Evolutionary conservation across 2,113 vertebrate genomes (phyloP).

Genomic region (Hypanus sabinus): DNA sequence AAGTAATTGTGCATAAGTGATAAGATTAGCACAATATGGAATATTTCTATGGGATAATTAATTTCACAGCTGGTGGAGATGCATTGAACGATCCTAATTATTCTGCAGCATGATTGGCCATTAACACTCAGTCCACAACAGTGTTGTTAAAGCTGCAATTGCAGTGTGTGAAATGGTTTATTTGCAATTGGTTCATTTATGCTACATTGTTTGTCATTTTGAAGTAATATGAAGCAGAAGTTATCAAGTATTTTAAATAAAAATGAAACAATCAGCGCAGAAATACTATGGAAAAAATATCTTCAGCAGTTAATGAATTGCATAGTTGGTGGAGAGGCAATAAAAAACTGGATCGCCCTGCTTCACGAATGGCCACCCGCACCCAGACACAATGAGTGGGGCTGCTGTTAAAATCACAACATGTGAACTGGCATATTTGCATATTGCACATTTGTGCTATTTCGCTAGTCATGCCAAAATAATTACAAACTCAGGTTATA

Average conservation of each 20-base stretch:
- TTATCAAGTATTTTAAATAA: neutral
- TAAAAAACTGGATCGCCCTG: neutral
- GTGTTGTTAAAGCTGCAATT: neutral
- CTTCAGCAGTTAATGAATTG: neutral
- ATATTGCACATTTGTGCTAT: neutral
- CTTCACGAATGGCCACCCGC: neutral
- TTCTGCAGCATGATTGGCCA: neutral
- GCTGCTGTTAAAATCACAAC: neutral
- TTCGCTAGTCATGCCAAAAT: neutral
- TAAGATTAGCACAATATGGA: neutral
- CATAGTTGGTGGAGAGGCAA: neutral
- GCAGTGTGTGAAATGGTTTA: neutral
- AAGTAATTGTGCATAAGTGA: neutral
- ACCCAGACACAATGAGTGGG: too few relatives aligned
- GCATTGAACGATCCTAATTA: neutral
- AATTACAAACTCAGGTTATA: neutral
- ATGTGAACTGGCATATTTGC: neutral
- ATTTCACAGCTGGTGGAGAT: neutral
- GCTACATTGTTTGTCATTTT: neutral
- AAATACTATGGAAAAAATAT: neutral
- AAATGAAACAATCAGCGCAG: too few relatives aligned
- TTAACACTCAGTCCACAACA: too few relatives aligned
- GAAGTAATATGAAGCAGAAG: neutral
- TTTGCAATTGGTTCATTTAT: neutral
- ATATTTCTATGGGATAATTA: neutral